Evolutionary conservation across 2,888 invertebrate genomes (phyloP).

Genomic region (Acheta domesticus): DNA sequence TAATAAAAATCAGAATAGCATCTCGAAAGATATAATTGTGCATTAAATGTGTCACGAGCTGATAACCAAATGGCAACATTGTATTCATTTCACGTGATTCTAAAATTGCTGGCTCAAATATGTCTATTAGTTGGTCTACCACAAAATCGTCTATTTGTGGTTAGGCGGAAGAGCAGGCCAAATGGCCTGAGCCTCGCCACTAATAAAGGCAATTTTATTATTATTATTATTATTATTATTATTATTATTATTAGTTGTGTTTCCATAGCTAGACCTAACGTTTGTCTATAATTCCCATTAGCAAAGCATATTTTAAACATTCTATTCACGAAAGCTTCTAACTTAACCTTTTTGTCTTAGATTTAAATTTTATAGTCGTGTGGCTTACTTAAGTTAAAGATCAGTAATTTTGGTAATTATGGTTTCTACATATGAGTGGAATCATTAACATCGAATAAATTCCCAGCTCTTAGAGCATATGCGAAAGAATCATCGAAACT

Average conservation of each 20-base stretch:
- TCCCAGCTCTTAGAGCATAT: constrained; percentile 92
- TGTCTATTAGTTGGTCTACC: constrained; percentile 95
- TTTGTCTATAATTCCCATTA: constrained; percentile 92
- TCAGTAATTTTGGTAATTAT: constrained; percentile 96
- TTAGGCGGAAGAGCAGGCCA: too few relatives aligned
- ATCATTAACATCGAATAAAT: constrained; percentile 91
- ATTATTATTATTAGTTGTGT: too few relatives aligned
- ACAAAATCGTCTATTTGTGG: too few relatives aligned
- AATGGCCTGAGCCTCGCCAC: too few relatives aligned
- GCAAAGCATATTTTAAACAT: constrained; percentile 96
- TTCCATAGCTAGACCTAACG: constrained; percentile 93
- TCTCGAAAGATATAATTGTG: constrained; percentile 92
- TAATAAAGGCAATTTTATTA: too few relatives aligned
- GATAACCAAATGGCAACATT: constrained; percentile 72
- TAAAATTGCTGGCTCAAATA: constrained; percentile 88
- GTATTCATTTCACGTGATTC: constrained; percentile 64
- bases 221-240: too few relatives aligned
- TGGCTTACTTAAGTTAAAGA: constrained; percentile 87
- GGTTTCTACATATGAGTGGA: constrained; percentile 92
- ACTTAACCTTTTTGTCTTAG: constrained; percentile 68
- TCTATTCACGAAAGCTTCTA: constrained; percentile 91
- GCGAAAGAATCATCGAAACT: constrained; percentile 95
- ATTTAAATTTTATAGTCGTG: constrained; percentile 61
- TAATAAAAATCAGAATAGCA: constrained; percentile 80
- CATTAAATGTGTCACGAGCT: constrained; percentile 93